Evolutionary conservation across 2,797 vertebrate genomes (phyloP), one percentile per base, ranked within the genome.

Genomic region (Sphaeramia orbicularis): DNA sequence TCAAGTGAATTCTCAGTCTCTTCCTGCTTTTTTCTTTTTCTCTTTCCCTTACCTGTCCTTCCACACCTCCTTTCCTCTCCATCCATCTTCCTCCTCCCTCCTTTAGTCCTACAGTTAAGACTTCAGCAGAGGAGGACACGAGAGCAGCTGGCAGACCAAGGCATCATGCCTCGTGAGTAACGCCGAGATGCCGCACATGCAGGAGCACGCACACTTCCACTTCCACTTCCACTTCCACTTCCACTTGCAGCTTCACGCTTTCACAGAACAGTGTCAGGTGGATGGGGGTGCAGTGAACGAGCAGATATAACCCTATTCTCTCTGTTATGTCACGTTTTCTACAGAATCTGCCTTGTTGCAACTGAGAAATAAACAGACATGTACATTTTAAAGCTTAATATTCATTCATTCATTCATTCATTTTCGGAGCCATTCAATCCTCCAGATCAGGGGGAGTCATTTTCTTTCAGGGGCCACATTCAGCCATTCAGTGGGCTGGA

Each of bases 101-200:
- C 90, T 85, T 66, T 89, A 99, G 98, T 99, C 93, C 94, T 99
- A 83, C 98, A 99, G 96, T 94, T 98, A 85, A 96, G 97, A 89
- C 96, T 99, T 91, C 97, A 99, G 90, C 97, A 99, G 94, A 96
- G 96, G 88, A 95, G 96, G 92, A 97, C 96, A 77, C 94, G 96
- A 86, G 97, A 99, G 88, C 96, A 97, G 90, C 95, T 97, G 91
- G 95, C 95, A 92, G 95, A 96, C 93, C 96, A 96, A 93, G 96
- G 96, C 94, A 94, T 96, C 93, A 96, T 98, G 96, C 96, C 96
- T 93, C 94, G 98, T 99, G 94, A 99, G 97, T 98, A 93, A 86
- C 82, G 43, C 77, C 79, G 61, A 83, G 80, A 68, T 35, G 74
- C 41, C 35, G 41, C 80, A 64, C 68, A 64, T 6, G 5, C 53